Percentiles rank a stretch among this genome's conserved stretches.
phyloP scores from a whole-genome alignment of 2,888 invertebrate genomes.

The Furcula furcula region DNA sequence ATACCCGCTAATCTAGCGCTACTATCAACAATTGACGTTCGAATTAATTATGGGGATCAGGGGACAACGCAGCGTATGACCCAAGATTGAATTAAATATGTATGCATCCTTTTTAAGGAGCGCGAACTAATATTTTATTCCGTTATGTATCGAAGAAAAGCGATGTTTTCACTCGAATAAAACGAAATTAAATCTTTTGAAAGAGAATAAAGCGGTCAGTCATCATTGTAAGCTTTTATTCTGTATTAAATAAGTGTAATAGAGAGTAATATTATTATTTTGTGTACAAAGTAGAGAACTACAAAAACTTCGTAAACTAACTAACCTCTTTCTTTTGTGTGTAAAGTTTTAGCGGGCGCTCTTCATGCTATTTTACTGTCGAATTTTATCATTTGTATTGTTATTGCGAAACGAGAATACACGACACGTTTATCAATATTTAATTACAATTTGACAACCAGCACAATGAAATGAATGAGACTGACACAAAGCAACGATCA shows the following conservation, averaged over 20 bases:
- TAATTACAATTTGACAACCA: too few relatives aligned
- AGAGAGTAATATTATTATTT: too few relatives aligned
- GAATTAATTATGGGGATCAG: conserved; percentile 31
- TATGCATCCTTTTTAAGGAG: conserved; percentile 19
- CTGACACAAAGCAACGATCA: too few relatives aligned
- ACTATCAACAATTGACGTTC: conserved; percentile 19
- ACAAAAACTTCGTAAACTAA: conserved; percentile 17
- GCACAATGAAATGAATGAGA: too few relatives aligned
- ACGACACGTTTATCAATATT: too few relatives aligned
- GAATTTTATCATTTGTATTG: conserved; percentile 12
- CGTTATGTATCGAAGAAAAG: not conserved
- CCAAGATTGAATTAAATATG: conserved; percentile 50
- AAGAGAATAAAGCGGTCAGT: conserved; percentile 13
- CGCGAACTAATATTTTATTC: conserved; percentile 6
- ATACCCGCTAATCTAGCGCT: conserved; percentile 4
- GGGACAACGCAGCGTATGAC: conserved; percentile 44
- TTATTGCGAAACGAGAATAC: conserved; percentile 27
- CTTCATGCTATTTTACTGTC: conserved; percentile 28
- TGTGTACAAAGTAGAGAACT: conserved; percentile 14
- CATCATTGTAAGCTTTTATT: conserved; percentile 7
- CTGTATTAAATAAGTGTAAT: conserved; percentile 23
- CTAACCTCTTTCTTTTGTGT: conserved; percentile 26
- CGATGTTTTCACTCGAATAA: not conserved
- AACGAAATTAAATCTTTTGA: too few relatives aligned
- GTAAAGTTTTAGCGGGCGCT: conserved; percentile 19